These are phyloP conservation scores for Isoperla grammatica DNA, from an alignment of 2,888 invertebrate species.

Conservation along the genomic window DNA sequence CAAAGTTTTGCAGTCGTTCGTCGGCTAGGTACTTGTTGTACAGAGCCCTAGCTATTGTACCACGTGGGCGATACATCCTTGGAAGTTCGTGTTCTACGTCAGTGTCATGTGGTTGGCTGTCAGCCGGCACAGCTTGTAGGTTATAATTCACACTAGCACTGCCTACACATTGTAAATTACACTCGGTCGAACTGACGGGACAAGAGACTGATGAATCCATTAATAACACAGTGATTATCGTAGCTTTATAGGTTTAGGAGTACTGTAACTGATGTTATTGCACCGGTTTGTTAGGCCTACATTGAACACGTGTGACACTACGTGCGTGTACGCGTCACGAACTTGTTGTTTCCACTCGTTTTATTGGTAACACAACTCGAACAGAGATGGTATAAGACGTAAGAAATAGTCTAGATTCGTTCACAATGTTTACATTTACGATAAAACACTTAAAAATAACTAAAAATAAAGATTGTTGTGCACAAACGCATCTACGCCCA, in stretches of 20 bases:
- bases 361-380: neutral
- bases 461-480: neutral
- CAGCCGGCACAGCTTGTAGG: neutral
- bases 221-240: too few relatives aligned
- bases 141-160: slow-evolving; percentile 1
- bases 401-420: neutral
- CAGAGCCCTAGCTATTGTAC: slow-evolving; percentile 63
- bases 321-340: too few relatives aligned
- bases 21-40: slow-evolving; percentile 69
- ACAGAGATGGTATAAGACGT: neutral
- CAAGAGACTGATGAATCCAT: slow-evolving; percentile 14
- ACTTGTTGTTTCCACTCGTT: too few relatives aligned
- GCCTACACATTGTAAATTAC: neutral
- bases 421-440: neutral
- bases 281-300: neutral
- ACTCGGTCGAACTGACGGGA: slow-evolving; percentile 16
- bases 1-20: slow-evolving; percentile 58
- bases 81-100: slow-evolving; percentile 2
- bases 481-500: neutral
- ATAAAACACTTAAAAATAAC: neutral
- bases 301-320: too few relatives aligned
- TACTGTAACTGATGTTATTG: too few relatives aligned
- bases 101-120: neutral
- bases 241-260: too few relatives aligned
- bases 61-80: slow-evolving; percentile 56